Evolutionary conservation across 2,888 invertebrate species (phyloP).

Genomic region (Drosophila diplacantha): DNA sequence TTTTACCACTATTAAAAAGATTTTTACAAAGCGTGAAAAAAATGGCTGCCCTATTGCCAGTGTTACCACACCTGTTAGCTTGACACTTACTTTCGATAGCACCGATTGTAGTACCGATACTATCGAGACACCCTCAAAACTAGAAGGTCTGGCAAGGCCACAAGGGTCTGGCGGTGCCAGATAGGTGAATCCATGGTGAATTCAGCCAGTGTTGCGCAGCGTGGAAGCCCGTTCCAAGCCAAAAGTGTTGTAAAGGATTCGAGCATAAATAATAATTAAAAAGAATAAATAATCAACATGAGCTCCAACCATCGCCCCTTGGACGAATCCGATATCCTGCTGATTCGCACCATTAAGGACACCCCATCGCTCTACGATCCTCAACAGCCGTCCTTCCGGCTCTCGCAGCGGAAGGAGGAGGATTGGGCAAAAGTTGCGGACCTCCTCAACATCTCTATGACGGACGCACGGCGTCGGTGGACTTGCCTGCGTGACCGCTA

Average conservation of each 20-base stretch:
- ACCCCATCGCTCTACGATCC: constrained; percentile 75
- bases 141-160: not conserved
- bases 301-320: constrained; percentile 69
- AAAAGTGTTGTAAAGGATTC: not conserved
- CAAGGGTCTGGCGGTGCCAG: not conserved
- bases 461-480: constrained; percentile 75
- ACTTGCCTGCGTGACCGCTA: constrained; percentile 77
- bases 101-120: not conserved
- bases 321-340: constrained; percentile 68
- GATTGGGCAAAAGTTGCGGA: constrained; percentile 75
- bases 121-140: not conserved
- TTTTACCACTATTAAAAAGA: constrained; percentile 45
- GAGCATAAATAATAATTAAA: constrained; percentile 11
- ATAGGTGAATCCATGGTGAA: not conserved
- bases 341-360: constrained; percentile 73
- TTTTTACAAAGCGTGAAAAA: constrained; percentile 65
- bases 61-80: constrained; percentile 4
- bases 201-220: not conserved
- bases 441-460: constrained; percentile 59
- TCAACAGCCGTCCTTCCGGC: constrained; percentile 75
- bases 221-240: not conserved
- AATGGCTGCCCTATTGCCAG: constrained; percentile 66
- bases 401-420: constrained; percentile 74
- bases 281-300: constrained; percentile 47
- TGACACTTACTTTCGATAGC: not conserved